Conservation (phyloP, 53 echinoderm and acorn worm genomes). For the Stichopus horrens region DNA sequence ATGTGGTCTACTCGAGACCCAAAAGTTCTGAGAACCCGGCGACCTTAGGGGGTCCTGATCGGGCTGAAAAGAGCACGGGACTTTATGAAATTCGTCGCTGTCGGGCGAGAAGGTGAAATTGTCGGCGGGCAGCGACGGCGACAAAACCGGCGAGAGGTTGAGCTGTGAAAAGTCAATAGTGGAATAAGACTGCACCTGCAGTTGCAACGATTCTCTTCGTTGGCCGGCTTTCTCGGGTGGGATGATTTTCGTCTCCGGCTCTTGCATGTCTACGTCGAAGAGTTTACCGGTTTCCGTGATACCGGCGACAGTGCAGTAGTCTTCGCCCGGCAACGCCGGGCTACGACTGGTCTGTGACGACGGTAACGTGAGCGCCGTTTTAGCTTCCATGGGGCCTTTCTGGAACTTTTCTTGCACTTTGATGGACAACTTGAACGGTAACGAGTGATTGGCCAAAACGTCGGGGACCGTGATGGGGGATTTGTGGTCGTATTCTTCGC, state of each 20-base stretch:
- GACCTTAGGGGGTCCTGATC: not conserved
- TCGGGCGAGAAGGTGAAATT: slow-evolving; percentile 18
- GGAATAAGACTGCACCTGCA: slow-evolving; percentile 30
- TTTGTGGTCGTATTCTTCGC: not conserved
- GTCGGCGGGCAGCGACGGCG: slow-evolving; percentile 2
- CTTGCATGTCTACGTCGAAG: slow-evolving; percentile 14
- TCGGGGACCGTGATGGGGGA: not conserved
- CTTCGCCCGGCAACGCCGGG: not conserved
- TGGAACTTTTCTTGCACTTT: slow-evolving; percentile 37
- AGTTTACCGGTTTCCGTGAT: slow-evolving; percentile 17
- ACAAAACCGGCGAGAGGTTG: slow-evolving; percentile 33
- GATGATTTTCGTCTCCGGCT: not conserved
- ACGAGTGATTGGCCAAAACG: not conserved
- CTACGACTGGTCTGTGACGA: not conserved
- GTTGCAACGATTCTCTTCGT: not conserved
- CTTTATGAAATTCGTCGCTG: slow-evolving; percentile 28
- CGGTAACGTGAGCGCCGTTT: not conserved
- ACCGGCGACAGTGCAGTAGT: not conserved
- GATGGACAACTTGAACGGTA: slow-evolving; percentile 41
- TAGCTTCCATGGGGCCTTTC: not conserved
- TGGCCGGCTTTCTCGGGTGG: not conserved
- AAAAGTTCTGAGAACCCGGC: not conserved
- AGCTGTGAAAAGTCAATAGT: slow-evolving; percentile 45
- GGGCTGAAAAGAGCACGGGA: slow-evolving; percentile 19
- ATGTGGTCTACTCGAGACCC: not conserved